Evolutionary conservation across 2,797 vertebrate genomes (phyloP).

Genomic region (Australoheros facetus): DNA sequence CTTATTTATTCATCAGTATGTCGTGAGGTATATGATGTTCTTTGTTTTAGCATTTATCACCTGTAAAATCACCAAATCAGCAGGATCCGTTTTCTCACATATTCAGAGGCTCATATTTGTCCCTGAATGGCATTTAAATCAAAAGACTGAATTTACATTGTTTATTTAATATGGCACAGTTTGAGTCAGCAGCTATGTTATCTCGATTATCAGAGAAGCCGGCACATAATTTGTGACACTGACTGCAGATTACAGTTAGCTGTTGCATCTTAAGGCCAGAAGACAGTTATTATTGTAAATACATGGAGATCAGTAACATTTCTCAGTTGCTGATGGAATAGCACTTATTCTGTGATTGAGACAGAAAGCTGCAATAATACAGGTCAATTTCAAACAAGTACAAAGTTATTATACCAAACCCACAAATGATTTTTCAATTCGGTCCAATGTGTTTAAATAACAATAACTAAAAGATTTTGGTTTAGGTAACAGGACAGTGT

Average conservation of each 20-base stretch:
- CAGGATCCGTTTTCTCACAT: conserved; percentile 19
- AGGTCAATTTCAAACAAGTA: no score
- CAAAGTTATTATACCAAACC: no score
- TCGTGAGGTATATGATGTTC: not conserved
- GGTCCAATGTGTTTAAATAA: not conserved
- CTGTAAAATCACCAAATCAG: not conserved
- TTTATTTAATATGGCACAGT: conserved; percentile 37
- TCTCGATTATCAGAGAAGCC: conserved; percentile 14
- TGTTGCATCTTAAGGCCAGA: not conserved
- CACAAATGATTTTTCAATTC: not conserved
- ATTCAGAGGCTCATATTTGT: no score
- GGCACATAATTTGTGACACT: not conserved
- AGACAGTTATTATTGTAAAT: conserved; percentile 15
- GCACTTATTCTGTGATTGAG: not conserved
- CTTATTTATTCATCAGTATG: not conserved
- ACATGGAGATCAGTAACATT: not conserved
- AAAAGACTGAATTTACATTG: conserved; percentile 45
- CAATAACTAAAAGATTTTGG: not conserved
- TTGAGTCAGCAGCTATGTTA: conserved; percentile 47
- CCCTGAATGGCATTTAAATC: conserved; percentile 26
- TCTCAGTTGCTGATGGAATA: not conserved
- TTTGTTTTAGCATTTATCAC: not conserved
- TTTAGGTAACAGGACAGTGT: not conserved
- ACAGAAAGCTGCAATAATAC: no score
- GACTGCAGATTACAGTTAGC: not conserved